Conservation (phyloP, 2,797 vertebrate genomes). For the Leptodactylus fallax region DNA sequence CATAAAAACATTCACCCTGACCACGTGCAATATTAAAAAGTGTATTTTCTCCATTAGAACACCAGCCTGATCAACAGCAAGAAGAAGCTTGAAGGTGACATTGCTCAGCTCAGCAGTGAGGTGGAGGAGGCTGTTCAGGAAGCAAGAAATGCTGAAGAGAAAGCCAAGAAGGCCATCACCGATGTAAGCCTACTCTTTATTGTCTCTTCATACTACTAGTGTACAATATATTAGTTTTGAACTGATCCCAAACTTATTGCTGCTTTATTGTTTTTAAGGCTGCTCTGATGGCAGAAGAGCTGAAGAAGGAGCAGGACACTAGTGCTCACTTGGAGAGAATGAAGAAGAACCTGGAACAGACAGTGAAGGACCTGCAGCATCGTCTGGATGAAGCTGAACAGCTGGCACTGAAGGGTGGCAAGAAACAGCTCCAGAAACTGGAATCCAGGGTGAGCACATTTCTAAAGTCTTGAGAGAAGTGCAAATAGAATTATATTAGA, state of each 20-base stretch:
- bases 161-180: conserved; percentile 92
- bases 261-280: conserved; percentile 70
- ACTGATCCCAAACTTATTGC: too few relatives aligned
- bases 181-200: conserved; percentile 74
- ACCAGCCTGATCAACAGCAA: conserved; percentile 87
- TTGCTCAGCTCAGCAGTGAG: conserved; percentile 84
- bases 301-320: conserved; percentile 35
- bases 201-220: conserved; percentile 46
- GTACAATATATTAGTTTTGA: conserved; percentile 55
- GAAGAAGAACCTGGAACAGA: conserved; percentile 83
- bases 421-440: conserved; percentile 92
- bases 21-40: neutral
- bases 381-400: conserved; percentile 81
- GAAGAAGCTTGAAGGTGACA: conserved; percentile 87
- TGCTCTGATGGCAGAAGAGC: conserved; percentile 81
- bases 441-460: conserved; percentile 77
- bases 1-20: neutral
- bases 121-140: conserved; percentile 87
- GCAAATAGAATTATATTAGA: too few relatives aligned
- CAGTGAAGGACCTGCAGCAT: conserved; percentile 81
- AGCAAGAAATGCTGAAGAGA: conserved; percentile 88
- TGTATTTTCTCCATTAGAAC: conserved; percentile 77
- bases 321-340: conserved; percentile 17
- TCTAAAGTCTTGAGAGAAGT: too few relatives aligned
- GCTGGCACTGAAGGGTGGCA: conserved; percentile 85